These are phyloP conservation scores for Nyctalus aviator DNA, from an alignment of 2,797 vertebrate species.

Conservation along the genomic window DNA sequence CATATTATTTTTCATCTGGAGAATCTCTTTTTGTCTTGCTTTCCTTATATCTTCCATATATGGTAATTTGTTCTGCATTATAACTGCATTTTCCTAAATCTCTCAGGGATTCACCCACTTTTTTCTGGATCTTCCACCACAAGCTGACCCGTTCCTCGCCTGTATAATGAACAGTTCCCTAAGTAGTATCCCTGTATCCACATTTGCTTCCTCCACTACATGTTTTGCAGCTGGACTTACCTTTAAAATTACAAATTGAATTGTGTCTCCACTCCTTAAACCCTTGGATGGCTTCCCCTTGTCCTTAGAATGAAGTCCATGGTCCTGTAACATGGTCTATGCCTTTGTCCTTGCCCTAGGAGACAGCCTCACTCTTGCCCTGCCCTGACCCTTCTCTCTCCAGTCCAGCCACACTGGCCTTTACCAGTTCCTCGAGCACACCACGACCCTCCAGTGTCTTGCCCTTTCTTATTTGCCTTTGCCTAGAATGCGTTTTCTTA, in stretches of 20 bases:
- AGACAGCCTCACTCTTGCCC: neutral
- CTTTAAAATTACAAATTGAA: neutral
- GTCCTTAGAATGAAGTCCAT: neutral
- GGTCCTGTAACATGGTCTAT: fast-evolving
- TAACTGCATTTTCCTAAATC: neutral
- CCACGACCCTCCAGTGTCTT: neutral
- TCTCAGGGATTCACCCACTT: neutral
- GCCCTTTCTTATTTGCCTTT: neutral
- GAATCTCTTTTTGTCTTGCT: neutral
- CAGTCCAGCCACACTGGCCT: neutral
- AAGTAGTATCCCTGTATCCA: neutral
- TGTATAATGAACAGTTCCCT: neutral
- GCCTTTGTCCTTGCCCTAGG: neutral
- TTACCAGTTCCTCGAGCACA: neutral
- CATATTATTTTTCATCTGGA: neutral
- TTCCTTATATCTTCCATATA: neutral
- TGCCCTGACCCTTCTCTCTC: neutral
- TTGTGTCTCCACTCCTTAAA: neutral
- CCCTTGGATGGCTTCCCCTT: neutral
- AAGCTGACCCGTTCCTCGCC: neutral
- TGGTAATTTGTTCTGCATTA: neutral
- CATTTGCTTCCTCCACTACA: neutral
- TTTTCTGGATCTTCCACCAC: neutral
- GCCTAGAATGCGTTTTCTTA: neutral
- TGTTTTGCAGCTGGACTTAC: neutral